Evolutionary conservation across 2,113 vertebrate species (phyloP).

Genomic region (Zapornia atra): DNA sequence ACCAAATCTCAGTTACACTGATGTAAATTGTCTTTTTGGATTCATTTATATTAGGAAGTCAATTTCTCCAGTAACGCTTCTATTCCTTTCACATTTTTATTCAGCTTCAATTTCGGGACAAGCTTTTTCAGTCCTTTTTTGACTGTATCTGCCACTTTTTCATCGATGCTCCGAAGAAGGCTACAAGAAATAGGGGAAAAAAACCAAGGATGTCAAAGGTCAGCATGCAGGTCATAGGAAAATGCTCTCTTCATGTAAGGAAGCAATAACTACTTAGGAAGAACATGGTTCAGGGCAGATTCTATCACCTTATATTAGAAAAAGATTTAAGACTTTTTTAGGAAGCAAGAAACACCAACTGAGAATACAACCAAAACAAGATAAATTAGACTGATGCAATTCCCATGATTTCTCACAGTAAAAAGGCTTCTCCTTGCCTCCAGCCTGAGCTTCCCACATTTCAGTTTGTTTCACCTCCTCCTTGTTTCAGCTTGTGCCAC

Average conservation of each 20-base stretch:
- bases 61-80: slow-evolving; percentile 87
- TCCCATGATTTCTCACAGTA: rapidly evolving
- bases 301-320: background rate
- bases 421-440: background rate
- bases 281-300: background rate
- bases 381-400: background rate
- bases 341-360: background rate
- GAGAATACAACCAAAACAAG: background rate
- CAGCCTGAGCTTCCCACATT: background rate
- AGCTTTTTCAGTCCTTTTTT: slow-evolving; percentile 82
- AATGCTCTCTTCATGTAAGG: background rate
- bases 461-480: background rate
- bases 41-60: slow-evolving; percentile 66
- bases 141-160: slow-evolving; percentile 78
- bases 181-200: slow-evolving; percentile 65
- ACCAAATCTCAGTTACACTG: background rate
- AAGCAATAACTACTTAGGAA: background rate
- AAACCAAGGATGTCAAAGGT: background rate
- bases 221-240: background rate
- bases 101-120: slow-evolving; percentile 76
- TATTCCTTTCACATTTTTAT: slow-evolving; percentile 80
- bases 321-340: background rate
- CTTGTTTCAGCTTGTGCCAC: background rate
- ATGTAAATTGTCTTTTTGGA: background rate
- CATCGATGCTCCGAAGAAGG: slow-evolving; percentile 86